These are phyloP conservation scores for Carcharodon carcharias DNA, from an alignment of 2,797 vertebrate genomes.

Conservation along the genomic window DNA sequence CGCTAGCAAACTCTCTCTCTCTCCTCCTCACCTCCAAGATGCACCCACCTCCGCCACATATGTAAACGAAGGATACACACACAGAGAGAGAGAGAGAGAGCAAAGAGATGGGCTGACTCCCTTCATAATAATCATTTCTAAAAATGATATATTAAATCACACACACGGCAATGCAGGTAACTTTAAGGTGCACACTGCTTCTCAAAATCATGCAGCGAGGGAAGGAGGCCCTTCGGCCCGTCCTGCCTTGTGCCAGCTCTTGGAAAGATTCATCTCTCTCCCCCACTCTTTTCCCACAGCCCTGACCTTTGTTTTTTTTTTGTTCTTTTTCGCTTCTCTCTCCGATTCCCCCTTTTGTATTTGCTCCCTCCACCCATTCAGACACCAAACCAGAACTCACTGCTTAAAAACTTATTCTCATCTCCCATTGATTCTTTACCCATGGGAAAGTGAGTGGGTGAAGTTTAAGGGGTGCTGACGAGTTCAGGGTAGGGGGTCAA, in stretches of 20 bases:
- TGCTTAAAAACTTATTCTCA: not conserved
- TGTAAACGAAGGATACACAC: too few species aligned
- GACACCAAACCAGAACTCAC: not conserved
- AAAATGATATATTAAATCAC: not conserved
- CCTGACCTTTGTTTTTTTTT: not conserved
- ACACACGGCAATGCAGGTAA: not conserved
- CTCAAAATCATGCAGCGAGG: not conserved
- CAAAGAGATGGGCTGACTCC: not conserved
- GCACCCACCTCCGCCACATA: not conserved
- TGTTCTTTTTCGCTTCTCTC: not conserved
- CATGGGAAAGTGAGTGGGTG: not conserved
- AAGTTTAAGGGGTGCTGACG: not conserved
- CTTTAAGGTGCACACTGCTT: not conserved
- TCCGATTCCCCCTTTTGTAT: not conserved
- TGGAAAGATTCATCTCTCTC: not conserved
- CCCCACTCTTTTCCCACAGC: not conserved
- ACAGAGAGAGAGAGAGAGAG: too few species aligned
- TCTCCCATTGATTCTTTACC: not conserved
- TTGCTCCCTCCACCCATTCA: not conserved
- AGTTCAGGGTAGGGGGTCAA: not conserved
- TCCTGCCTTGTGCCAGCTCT: not conserved
- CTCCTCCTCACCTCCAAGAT: not conserved
- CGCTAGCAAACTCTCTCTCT: not conserved
- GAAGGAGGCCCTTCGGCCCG: not conserved
- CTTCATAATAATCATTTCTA: not conserved